Evolutionary conservation across 2,888 invertebrate genomes (phyloP), one percentile per base, ranked within the genome.

Genomic region (Harpagoxenus sublaevis): DNA sequence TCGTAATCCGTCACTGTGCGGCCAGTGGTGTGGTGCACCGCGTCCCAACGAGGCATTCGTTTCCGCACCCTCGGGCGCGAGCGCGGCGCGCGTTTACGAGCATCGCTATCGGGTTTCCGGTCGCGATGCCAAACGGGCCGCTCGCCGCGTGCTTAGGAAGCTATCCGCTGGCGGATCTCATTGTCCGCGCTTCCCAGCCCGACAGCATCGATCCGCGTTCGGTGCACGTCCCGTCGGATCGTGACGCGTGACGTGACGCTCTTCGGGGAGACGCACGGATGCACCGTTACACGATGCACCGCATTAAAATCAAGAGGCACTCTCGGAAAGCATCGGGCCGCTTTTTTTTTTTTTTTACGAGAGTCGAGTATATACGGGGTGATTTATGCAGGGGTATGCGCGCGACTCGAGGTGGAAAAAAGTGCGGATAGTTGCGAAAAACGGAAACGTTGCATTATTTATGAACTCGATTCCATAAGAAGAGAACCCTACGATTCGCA

Each of bases 71-170:
- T 23, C 23, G 15, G 15, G 35, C 77, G 23, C 39, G 71, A 8
- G 57, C 42, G 65, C 57, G 57, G 55, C 10, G 28, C 42, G 65
- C 73, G 15, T 68, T 78, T 78, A 78, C 55, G 70, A 78, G 78
- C 78, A 78, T 78, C 55, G 70, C 70, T 70, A 70, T 78, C 71
- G 42, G 31, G 15, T 70, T 78, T 70, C 70, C 70, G 71, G 78
- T 68, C 55, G 70, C 70, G 68, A 42, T 55, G 55, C 68, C 78
- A 78, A 78, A 78, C 55, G 55, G 42, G 31, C 70, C 70, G n/a
- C 39, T 71, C 8, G n/a, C 39, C 78, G 42, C 78, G 42, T 55
- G 70, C 70, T 70, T 55, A 78, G 78, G 31, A 31, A 55, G 9
- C 55, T 55, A 78, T 45, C 78, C 42, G 31, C 18, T 31, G 55